A percentile compares a stretch with the other conserved stretches of the same genome.
Conservation (phyloP, 2,888 invertebrate species). For the Lycocerus yunnanus region DNA sequence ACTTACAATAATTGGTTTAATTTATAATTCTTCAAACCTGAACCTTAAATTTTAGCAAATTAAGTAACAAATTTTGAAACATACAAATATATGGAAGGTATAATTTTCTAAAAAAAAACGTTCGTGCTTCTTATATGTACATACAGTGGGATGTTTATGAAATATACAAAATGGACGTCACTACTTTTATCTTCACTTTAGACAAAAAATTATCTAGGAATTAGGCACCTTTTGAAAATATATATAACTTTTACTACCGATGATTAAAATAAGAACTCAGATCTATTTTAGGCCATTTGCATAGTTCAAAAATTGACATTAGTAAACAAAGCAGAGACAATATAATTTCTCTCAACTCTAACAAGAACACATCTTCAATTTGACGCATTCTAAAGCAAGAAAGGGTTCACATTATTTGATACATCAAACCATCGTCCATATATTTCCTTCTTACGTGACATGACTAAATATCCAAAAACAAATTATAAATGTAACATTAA, state of each 20-base stretch:
- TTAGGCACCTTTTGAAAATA: not conserved
- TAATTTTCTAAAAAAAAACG: not conserved
- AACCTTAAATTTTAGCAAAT: not conserved
- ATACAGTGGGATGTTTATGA: not conserved
- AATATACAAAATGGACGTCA: not conserved
- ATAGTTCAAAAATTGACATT: not conserved
- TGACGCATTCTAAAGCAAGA: not conserved
- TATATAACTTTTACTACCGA: not conserved
- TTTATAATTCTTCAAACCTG: not conserved
- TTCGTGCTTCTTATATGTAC: not conserved
- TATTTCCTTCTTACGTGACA: not conserved
- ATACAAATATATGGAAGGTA: not conserved
- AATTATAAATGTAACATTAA: not conserved
- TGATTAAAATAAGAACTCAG: not conserved
- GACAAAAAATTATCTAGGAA: not conserved
- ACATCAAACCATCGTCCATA: not conserved
- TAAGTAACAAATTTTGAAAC: not conserved
- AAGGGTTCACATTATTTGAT: not conserved
- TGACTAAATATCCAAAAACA: not conserved
- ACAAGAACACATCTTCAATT: not conserved
- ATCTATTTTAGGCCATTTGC: not conserved
- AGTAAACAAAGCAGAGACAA: not conserved
- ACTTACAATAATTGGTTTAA: not conserved
- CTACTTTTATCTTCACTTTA: not conserved
- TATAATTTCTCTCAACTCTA: not conserved